phyloP scores from a whole-genome alignment of 1,140 invertebrate genomes.

The Colletes gigas region DNA sequence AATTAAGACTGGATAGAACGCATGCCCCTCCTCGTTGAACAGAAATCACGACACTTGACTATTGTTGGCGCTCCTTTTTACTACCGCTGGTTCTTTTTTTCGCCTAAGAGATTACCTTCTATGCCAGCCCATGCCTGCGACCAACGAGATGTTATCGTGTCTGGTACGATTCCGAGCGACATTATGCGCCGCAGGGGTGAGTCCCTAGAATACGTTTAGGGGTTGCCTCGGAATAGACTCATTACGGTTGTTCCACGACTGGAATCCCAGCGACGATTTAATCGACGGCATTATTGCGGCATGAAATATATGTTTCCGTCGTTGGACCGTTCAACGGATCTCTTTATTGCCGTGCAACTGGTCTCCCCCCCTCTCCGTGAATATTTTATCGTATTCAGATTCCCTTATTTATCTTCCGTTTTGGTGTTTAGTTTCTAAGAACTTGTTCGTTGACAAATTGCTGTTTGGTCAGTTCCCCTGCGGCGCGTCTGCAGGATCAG shows the following conservation, averaged over 20 bases:
- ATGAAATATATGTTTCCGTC: conserved; percentile 45
- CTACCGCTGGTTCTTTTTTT: conserved; percentile 44
- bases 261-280: conserved; percentile 47
- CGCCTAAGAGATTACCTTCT: neutral
- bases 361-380: conserved; percentile 15
- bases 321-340: conserved; percentile 50
- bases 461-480: neutral
- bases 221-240: conserved; percentile 43
- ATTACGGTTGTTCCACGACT: conserved; percentile 45
- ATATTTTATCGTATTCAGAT: conserved; percentile 47
- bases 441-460: conserved; percentile 36
- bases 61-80: conserved; percentile 65
- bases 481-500: neutral
- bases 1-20: conserved; percentile 65
- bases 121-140: conserved; percentile 39
- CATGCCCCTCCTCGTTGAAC: conserved; percentile 45
- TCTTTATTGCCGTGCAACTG: conserved; percentile 32
- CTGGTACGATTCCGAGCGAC: conserved; percentile 54
- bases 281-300: conserved; percentile 59
- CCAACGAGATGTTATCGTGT: conserved; percentile 67
- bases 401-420: conserved; percentile 5
- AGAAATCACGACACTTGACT: conserved; percentile 68
- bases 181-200: conserved; percentile 56
- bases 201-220: conserved; percentile 22
- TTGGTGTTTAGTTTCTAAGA: neutral